A percentile compares a stretch with the other conserved stretches of the same genome.
Evolutionary conservation across 2,113 vertebrate genomes (phyloP).

Genomic region (Myanophis thanlyinensis): DNA sequence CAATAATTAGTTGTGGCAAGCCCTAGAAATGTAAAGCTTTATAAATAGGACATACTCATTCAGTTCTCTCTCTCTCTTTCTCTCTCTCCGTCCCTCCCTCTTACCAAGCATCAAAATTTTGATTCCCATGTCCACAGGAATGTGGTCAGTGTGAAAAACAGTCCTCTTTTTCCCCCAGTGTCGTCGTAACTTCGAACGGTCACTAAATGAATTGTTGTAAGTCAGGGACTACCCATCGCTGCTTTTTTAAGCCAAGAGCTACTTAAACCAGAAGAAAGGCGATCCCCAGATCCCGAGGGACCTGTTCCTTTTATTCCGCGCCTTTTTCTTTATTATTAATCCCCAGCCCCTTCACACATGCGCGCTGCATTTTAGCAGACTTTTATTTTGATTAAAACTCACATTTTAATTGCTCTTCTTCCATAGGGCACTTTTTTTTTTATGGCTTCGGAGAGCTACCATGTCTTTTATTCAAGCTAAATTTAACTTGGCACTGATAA

Average conservation of each 20-base stretch:
- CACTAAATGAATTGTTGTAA: no score
- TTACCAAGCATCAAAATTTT: no score
- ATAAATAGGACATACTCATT: not conserved
- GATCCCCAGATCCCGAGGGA: constrained; percentile 12
- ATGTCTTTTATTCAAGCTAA: constrained; percentile 40
- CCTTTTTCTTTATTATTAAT: not conserved
- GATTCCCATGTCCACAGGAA: no score
- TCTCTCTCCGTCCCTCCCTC: no score
- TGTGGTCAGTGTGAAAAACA: no score
- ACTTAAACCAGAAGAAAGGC: not conserved
- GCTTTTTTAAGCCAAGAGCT: not conserved
- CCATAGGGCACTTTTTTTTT: constrained; percentile 55
- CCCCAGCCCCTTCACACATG: not conserved
- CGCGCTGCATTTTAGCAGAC: constrained; percentile 31
- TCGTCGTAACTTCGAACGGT: no score
- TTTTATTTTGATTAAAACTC: constrained; percentile 59
- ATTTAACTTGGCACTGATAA: constrained; percentile 45
- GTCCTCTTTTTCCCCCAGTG: no score
- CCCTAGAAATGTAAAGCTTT: not conserved
- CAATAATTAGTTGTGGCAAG: constrained; percentile 12
- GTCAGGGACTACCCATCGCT: not conserved
- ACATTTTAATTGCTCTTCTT: constrained; percentile 60
- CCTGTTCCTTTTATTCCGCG: constrained; percentile 45
- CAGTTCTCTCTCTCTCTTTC: not conserved
- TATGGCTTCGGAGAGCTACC: constrained; percentile 30